Conservation (phyloP, 2,113 vertebrate genomes). For the Cheilinus undulatus region DNA sequence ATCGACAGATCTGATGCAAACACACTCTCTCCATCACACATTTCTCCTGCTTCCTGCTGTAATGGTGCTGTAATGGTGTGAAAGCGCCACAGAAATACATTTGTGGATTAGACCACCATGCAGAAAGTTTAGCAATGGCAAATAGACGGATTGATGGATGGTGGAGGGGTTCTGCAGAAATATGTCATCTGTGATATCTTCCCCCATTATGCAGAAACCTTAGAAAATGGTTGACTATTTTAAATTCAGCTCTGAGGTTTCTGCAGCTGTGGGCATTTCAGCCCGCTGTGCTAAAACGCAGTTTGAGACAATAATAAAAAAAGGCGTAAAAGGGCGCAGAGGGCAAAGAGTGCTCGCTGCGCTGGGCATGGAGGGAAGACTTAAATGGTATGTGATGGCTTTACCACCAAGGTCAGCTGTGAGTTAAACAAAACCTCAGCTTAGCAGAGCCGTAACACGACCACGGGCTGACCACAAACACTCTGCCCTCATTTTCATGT, state of each 20-base stretch:
- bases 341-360: conserved; percentile 14
- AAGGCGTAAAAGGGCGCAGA: conserved; percentile 40
- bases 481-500: conserved; percentile 22
- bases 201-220: background rate
- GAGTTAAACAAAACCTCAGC: conserved; percentile 46
- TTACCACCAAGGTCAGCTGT: conserved; percentile 44
- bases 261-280: conserved; percentile 22
- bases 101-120: conserved; percentile 23
- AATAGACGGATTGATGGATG: background rate
- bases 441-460: conserved; percentile 31
- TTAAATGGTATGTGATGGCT: conserved; percentile 38
- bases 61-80: conserved; percentile 51
- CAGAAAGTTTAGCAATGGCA: background rate
- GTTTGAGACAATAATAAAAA: conserved; percentile 55
- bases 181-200: conserved; percentile 5
- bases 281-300: conserved; percentile 26
- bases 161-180: background rate
- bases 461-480: conserved; percentile 13
- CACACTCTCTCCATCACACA: background rate
- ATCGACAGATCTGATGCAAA: conserved; percentile 26
- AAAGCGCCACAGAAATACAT: conserved; percentile 40
- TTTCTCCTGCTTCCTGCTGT: conserved; percentile 35
- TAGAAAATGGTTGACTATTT: conserved; percentile 1
- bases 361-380: conserved; percentile 31
- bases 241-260: conserved; percentile 19